Evolutionary conservation across 2,113 vertebrate genomes (phyloP), one percentile per base, ranked within the genome.

Genomic region (Syrmaticus mikado): DNA sequence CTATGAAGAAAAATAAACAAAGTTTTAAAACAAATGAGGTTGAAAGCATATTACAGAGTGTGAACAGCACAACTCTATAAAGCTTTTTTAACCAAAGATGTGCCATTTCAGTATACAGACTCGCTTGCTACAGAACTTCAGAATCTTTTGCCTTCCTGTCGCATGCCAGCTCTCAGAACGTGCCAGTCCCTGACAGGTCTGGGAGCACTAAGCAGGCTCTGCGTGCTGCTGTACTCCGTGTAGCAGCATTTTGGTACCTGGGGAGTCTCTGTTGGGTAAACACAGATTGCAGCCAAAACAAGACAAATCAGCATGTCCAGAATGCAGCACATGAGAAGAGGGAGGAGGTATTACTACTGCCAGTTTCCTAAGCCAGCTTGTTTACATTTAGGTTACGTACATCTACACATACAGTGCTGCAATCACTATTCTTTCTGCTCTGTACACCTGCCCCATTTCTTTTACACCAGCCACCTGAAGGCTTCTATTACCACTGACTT

Each of bases 1-100:
- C 99, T 99, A 96, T 4, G 73, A 82, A 92, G 85, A 92, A 93
- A 96, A 89, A 93, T 36, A 94, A 90, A 70, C 55, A 85, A 17
- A 78, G 13, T 38, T 93, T 85, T 53, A 48, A 92, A 89, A 84
- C 12, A 27, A 88, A 71, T 60, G 22, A 83, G 61, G 25, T 48
- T 68, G 64, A 57, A 80, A 89, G 36, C 74, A 24, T 64, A 85
- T 66, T 43, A 46, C 13, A 45, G 1, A 28, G 24, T 34, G 72
- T 20, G 46, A 82, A 58, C 11, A 36, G 5, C 6, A 32, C 12
- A 25, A 67, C 52, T 17, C 45, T 18, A 65, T 7, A 50, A 11
- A 75, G 67, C 50, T 60, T 28, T 87, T 77, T 79, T 68, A 92
- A 55, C 57, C 27, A 45, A 11, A 45, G 27, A 13, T 13, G 40